These are phyloP conservation scores for Pelobates cultripes DNA, from an alignment of 2,797 vertebrate species.

Conservation along the genomic window DNA sequence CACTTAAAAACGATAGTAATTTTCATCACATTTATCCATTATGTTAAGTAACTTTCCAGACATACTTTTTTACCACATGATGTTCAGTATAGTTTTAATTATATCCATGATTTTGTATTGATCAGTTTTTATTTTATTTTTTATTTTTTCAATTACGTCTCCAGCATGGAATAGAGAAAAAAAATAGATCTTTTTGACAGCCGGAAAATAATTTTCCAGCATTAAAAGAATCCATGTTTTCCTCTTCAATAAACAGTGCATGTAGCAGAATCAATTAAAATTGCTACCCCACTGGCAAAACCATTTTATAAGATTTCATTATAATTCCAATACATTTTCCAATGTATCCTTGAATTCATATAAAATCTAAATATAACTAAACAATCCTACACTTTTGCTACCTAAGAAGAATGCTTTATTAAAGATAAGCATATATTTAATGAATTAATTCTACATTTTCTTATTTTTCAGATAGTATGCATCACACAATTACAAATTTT, in stretches of 20 bases:
- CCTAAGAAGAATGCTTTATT: too few species aligned
- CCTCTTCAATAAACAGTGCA: constrained; percentile 18
- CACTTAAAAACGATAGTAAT: too few species aligned
- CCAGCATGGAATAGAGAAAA: neutral
- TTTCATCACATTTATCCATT: too few species aligned
- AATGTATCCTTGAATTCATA: constrained; percentile 19
- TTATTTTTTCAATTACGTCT: neutral
- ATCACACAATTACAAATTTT: too few species aligned
- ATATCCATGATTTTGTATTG: constrained; percentile 1
- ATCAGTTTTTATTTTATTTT: constrained; percentile 18
- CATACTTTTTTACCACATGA: neutral
- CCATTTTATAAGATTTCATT: constrained; percentile 23
- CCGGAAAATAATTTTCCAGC: constrained; percentile 13
- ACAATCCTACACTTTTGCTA: neutral
- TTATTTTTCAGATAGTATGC: too few species aligned
- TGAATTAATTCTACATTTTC: too few species aligned
- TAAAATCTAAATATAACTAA: neutral
- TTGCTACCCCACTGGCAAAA: constrained; percentile 11
- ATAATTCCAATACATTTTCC: neutral
- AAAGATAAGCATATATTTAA: too few species aligned
- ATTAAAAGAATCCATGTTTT: constrained; percentile 27
- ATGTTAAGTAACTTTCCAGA: neutral
- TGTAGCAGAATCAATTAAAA: constrained; percentile 37
- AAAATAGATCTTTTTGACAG: constrained; percentile 18
- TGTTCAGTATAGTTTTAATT: constrained; percentile 17